phyloP scores from a whole-genome alignment of 2,113 vertebrate species.

The Marmota monax region DNA sequence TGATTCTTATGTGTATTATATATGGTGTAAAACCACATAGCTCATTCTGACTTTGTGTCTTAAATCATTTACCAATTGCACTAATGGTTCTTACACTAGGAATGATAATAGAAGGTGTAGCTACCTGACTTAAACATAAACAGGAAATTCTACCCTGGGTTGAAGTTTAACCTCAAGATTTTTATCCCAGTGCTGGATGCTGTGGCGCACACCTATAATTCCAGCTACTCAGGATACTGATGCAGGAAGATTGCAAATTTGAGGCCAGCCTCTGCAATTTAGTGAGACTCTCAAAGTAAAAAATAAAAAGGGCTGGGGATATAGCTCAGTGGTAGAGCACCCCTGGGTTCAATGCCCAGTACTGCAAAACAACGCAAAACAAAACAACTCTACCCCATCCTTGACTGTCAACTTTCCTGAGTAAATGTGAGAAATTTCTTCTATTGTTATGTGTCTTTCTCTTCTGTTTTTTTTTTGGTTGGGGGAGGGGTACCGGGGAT shows the following conservation, averaged over 20 bases:
- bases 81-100: background rate
- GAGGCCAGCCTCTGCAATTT: too few relatives aligned
- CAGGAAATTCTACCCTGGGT: background rate
- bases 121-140: background rate
- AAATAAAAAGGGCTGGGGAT: too few relatives aligned
- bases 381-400: background rate
- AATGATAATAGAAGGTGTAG: background rate
- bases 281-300: too few relatives aligned
- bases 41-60: constrained; percentile 6
- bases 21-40: background rate
- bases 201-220: too few relatives aligned
- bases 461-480: background rate
- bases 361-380: too few relatives aligned
- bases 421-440: background rate
- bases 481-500: too few relatives aligned
- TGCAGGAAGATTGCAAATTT: too few relatives aligned
- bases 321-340: too few relatives aligned
- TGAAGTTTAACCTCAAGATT: background rate
- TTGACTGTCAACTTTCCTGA: background rate
- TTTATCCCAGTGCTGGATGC: too few relatives aligned
- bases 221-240: too few relatives aligned
- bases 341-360: too few relatives aligned
- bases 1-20: background rate
- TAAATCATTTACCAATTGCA: background rate
- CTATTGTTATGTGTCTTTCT: background rate